Conservation (phyloP, 2,797 vertebrate genomes). For the Passerculus sandwichensis region DNA sequence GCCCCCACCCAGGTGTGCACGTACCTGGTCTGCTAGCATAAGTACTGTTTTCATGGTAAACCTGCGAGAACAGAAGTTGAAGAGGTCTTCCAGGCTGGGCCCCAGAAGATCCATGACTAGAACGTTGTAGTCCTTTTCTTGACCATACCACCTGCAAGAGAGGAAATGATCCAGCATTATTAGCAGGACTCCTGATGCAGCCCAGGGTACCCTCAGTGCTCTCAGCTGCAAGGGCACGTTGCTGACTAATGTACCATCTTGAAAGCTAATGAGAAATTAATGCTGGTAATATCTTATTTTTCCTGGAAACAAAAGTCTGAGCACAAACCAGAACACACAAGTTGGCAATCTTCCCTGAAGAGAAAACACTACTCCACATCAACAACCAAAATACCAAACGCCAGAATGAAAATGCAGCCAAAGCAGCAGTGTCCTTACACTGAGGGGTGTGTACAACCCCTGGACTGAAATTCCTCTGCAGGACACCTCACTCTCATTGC, state of each 20-base stretch:
- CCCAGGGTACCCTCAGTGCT: background rate
- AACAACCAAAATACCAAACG: background rate
- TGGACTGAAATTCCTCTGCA: background rate
- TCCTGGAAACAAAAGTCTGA: background rate
- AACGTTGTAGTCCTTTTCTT: constrained; percentile 99
- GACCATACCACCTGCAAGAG: constrained; percentile 96
- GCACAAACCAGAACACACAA: background rate
- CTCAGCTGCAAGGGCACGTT: background rate
- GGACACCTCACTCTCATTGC: background rate
- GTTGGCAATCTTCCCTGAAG: background rate
- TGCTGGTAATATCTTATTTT: background rate
- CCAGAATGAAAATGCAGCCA: background rate
- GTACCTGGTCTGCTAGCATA: constrained; percentile 99
- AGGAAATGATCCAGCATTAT: constrained; percentile 16
- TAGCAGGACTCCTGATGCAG: background rate
- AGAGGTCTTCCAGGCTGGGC: constrained; percentile 97
- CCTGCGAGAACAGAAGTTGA: constrained; percentile 99
- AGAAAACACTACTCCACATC: background rate
- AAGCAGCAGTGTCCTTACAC: background rate
- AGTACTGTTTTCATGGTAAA: constrained; percentile 99
- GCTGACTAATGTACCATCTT: background rate
- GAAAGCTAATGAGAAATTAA: background rate
- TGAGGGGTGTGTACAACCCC: background rate
- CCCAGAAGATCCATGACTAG: constrained; percentile 99
- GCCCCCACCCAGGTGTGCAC: background rate